Evolutionary conservation across 2,113 vertebrate species (phyloP).

Genomic region (Hoplias malabaricus): DNA sequence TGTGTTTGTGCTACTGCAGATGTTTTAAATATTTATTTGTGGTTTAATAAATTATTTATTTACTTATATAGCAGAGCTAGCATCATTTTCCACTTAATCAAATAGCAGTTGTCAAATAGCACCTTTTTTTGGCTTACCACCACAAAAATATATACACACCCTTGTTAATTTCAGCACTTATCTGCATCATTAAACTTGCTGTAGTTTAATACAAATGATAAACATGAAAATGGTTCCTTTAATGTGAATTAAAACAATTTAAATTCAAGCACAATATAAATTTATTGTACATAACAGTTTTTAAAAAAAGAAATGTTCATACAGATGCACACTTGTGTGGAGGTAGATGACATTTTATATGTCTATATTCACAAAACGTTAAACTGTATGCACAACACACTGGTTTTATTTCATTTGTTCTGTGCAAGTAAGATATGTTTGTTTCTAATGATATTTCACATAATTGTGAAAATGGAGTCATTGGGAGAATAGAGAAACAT

Average conservation of each 20-base stretch:
- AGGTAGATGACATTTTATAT: not conserved
- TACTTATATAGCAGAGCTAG: not conserved
- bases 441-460: not conserved
- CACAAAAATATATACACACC: no score
- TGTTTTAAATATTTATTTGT: conserved; percentile 17
- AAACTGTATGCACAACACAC: not conserved
- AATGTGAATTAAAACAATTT: not conserved
- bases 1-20: not conserved
- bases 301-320: not conserved
- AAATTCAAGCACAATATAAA: not conserved
- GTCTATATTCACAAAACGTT: not conserved
- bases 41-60: conserved; percentile 27
- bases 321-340: not conserved
- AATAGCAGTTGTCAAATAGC: no score
- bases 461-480: not conserved
- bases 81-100: no score
- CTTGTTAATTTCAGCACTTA: no score
- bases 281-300: not conserved
- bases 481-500: not conserved
- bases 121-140: no score
- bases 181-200: no score
- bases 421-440: not conserved
- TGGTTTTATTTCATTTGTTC: not conserved
- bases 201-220: no score
- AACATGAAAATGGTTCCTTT: no score